phyloP scores from a whole-genome alignment of 2,797 vertebrate species.

The Syngnathus rostellatus region DNA sequence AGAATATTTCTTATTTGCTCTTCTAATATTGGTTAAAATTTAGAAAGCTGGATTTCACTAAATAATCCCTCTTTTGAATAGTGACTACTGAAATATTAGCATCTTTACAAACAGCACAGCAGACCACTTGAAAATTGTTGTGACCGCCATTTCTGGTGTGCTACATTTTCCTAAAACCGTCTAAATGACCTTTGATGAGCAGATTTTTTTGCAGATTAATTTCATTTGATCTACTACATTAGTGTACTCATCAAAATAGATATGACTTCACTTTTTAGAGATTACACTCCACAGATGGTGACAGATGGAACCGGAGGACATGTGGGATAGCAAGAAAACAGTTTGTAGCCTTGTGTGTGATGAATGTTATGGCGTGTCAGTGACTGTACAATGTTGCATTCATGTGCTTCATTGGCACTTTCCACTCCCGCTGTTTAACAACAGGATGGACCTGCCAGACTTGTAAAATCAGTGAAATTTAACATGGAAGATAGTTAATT shows the following conservation, averaged over 20 bases:
- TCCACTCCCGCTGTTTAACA: neutral
- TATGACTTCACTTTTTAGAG: constrained; percentile 27
- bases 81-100: too few species aligned
- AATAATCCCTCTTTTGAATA: too few species aligned
- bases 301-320: constrained; percentile 27
- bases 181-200: constrained; percentile 25
- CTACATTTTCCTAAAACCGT: constrained; percentile 8
- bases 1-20: too few species aligned
- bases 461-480: neutral
- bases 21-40: too few species aligned
- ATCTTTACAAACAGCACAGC: too few species aligned
- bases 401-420: neutral
- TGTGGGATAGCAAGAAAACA: constrained; percentile 13
- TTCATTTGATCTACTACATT: constrained; percentile 42
- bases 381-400: neutral
- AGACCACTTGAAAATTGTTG: neutral
- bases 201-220: constrained; percentile 36
- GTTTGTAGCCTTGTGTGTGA: constrained; percentile 7
- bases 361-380: neutral
- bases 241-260: constrained; percentile 37
- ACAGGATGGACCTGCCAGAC: neutral
- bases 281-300: constrained; percentile 25
- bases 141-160: neutral
- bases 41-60: too few species aligned
- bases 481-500: neutral